Conservation (phyloP, 2,888 invertebrate genomes). For the Xestia sexstrigata region DNA sequence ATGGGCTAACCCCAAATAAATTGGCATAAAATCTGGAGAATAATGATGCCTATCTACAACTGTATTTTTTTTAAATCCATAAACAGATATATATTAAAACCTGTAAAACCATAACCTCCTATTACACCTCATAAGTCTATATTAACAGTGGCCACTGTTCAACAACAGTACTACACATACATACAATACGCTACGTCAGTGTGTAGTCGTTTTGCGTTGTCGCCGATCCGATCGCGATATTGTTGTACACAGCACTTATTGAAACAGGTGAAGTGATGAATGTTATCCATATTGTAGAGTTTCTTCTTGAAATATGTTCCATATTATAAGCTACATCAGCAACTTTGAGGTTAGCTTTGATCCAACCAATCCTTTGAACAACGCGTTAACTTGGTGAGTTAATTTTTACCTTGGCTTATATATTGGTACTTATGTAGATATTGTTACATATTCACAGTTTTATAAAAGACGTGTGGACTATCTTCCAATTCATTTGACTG, state of each 20-base stretch:
- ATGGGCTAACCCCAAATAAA: neutral
- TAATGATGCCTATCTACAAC: neutral
- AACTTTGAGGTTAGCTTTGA: neutral
- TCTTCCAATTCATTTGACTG: neutral
- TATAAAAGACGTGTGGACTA: neutral
- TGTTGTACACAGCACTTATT: slow-evolving; percentile 50
- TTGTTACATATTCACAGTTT: neutral
- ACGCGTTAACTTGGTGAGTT: neutral
- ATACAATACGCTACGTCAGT: slow-evolving; percentile 20
- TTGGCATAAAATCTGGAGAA: neutral
- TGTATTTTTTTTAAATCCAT: neutral
- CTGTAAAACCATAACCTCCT: neutral
- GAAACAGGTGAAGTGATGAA: slow-evolving; percentile 24
- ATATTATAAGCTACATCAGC: neutral
- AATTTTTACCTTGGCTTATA: neutral
- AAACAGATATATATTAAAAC: neutral
- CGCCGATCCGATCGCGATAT: slow-evolving; percentile 50
- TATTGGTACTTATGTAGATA: neutral
- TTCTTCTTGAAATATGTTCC: neutral
- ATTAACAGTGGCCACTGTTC: slow-evolving; percentile 13
- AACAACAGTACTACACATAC: slow-evolving; percentile 9
- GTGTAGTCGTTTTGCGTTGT: slow-evolving; percentile 31
- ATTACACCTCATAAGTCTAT: neutral
- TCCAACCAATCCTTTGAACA: neutral
- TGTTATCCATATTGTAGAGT: neutral